Conservation (phyloP, 2,888 invertebrate genomes). For the Drosophila eohydei region DNA sequence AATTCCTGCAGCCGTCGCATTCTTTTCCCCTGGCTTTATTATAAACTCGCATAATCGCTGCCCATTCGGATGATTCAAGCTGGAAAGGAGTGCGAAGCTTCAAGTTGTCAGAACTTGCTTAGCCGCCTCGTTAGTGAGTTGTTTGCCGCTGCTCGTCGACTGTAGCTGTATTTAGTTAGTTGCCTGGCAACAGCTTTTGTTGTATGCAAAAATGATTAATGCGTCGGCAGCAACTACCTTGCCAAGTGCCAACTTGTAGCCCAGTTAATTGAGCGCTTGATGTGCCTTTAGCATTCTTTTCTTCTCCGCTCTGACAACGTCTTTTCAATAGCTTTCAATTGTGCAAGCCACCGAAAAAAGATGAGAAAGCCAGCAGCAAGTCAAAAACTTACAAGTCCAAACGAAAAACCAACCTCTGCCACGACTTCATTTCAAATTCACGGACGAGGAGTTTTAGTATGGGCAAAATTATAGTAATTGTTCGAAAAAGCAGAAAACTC, state of each 20-base stretch:
- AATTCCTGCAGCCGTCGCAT: slow-evolving; percentile 20
- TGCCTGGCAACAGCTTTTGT: slow-evolving; percentile 54
- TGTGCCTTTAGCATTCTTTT: slow-evolving; percentile 35
- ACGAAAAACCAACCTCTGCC: slow-evolving; percentile 41
- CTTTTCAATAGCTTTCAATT: slow-evolving; percentile 60
- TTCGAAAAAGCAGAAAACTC: background rate
- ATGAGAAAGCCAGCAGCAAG: slow-evolving; percentile 21
- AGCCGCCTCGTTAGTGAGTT: slow-evolving; percentile 61
- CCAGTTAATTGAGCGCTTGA: slow-evolving; percentile 68
- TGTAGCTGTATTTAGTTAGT: slow-evolving; percentile 14
- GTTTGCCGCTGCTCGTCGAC: slow-evolving; percentile 17
- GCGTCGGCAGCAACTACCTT: slow-evolving; percentile 41
- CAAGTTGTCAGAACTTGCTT: slow-evolving; percentile 71
- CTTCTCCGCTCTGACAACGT: slow-evolving; percentile 41
- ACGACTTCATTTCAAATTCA: slow-evolving; percentile 52
- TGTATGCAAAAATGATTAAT: slow-evolving; percentile 77
- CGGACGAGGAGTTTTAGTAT: background rate
- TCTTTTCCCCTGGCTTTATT: slow-evolving; percentile 61
- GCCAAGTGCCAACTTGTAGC: slow-evolving; percentile 50
- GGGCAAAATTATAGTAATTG: background rate
- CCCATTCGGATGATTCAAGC: slow-evolving; percentile 48
- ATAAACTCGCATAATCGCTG: slow-evolving; percentile 77
- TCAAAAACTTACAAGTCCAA: slow-evolving; percentile 35
- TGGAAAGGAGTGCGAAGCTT: slow-evolving; percentile 33
- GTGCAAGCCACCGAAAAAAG: slow-evolving; percentile 12